Percentiles rank a stretch among this genome's conserved stretches.
Conservation (phyloP, 2,888 invertebrate genomes). For the Drosophila nr. perissopoda region DNA sequence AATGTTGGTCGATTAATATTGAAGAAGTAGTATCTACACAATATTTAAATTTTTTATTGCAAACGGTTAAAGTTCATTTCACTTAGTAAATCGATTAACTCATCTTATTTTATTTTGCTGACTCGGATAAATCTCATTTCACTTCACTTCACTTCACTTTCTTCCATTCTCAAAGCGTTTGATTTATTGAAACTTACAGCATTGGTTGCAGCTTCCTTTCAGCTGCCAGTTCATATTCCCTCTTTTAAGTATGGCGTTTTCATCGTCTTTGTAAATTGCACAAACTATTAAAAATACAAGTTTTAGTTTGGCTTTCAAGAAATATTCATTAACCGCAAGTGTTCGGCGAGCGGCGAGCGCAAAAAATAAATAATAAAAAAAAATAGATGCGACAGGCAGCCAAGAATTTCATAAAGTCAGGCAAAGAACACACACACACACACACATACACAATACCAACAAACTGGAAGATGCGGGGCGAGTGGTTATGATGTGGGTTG, state of each 20-base stretch:
- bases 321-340: slow-evolving; percentile 57
- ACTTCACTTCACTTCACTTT: background rate
- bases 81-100: background rate
- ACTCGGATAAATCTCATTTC: background rate
- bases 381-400: slow-evolving; percentile 20
- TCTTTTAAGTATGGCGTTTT: slow-evolving; percentile 1
- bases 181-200: slow-evolving; percentile 24
- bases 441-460: slow-evolving; percentile 28
- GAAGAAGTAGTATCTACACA: background rate
- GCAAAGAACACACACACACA: slow-evolving; percentile 25
- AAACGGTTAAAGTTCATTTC: background rate
- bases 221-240: background rate
- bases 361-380: slow-evolving; percentile 9
- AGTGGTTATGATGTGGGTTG: slow-evolving; percentile 19
- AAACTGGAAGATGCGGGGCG: slow-evolving; percentile 19
- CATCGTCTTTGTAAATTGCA: slow-evolving; percentile 39
- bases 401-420: slow-evolving; percentile 53
- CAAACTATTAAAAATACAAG: slow-evolving; percentile 50
- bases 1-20: background rate
- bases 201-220: background rate
- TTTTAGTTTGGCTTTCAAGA: slow-evolving; percentile 44
- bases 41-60: background rate
- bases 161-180: slow-evolving; percentile 2
- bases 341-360: slow-evolving; percentile 30
- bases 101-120: background rate